phyloP scores from a whole-genome alignment of 2,113 vertebrate species.

The Nannospalax galili region DNA sequence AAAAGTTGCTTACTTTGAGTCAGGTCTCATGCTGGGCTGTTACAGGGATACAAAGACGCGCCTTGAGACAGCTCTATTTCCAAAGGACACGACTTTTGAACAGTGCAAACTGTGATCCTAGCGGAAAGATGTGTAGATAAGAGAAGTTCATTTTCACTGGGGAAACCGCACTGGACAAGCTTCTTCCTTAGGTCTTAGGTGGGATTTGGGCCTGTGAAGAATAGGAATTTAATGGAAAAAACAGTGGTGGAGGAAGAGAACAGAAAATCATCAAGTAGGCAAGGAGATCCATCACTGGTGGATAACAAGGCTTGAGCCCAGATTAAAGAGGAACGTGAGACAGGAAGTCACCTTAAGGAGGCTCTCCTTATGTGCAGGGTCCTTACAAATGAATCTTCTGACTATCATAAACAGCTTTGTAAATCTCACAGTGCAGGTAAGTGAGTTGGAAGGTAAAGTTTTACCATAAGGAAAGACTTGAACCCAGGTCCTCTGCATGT shows the following conservation, averaged over 20 bases:
- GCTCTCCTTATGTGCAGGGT: not conserved
- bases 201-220: not conserved
- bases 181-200: not conserved
- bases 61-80: not conserved
- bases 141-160: not conserved
- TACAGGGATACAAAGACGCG: not conserved
- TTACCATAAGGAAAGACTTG: not conserved
- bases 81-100: not conserved
- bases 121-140: not conserved
- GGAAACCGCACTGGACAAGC: not conserved
- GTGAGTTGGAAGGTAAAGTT: not conserved
- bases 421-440: not conserved
- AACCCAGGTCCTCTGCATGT: not conserved
- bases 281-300: fast-evolving
- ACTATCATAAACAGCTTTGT: not conserved
- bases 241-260: not conserved
- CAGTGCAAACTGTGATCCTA: not conserved
- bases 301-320: not conserved
- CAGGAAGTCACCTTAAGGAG: not conserved
- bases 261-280: not conserved
- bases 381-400: not conserved
- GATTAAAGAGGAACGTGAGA: not conserved
- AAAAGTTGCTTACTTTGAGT: not conserved
- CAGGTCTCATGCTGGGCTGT: not conserved
- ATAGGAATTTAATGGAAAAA: not conserved